Conservation (phyloP, 2,888 invertebrate genomes). For the Philereme transversata region DNA sequence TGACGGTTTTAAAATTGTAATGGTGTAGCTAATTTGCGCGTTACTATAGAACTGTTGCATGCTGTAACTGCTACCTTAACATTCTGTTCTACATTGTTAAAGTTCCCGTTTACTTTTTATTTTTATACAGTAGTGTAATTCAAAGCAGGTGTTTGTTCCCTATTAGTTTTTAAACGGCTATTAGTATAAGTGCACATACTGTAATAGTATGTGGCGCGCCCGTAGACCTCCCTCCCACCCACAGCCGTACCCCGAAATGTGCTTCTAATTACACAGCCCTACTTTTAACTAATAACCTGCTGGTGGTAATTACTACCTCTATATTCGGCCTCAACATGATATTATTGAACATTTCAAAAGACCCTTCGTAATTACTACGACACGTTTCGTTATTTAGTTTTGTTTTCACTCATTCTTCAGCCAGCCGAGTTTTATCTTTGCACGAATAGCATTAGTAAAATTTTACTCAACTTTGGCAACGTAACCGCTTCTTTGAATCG, state of each 20-base stretch:
- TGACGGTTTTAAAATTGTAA: constrained; percentile 68
- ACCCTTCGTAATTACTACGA: constrained; percentile 22
- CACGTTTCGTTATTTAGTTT: constrained; percentile 13
- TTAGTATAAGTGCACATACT: constrained; percentile 52
- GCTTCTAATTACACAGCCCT: constrained; percentile 70
- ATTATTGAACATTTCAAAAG: constrained; percentile 28
- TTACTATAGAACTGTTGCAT: constrained; percentile 9
- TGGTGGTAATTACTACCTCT: constrained; percentile 60
- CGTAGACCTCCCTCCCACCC: constrained; percentile 42
- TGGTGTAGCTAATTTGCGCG: constrained; percentile 64
- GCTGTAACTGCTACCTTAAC: constrained; percentile 9
- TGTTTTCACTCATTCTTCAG: constrained; percentile 24
- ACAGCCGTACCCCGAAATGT: constrained; percentile 57
- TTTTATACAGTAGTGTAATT: constrained; percentile 22
- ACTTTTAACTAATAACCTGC: constrained; percentile 67
- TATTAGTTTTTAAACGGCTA: constrained; percentile 47
- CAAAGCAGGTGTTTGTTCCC: constrained; percentile 49
- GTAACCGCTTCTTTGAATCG: constrained; percentile 70
- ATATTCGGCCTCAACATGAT: constrained; percentile 55
- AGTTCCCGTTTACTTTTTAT: constrained; percentile 9
- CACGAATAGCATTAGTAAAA: constrained; percentile 76
- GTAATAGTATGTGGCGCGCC: constrained; percentile 56
- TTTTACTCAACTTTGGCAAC: constrained; percentile 63
- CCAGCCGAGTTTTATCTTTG: constrained; percentile 62
- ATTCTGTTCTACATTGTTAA: constrained; percentile 7